Percentiles rank a stretch among this genome's conserved stretches.
Evolutionary conservation across 1,140 invertebrate genomes (phyloP).

Genomic region (Bemisia tabaci): DNA sequence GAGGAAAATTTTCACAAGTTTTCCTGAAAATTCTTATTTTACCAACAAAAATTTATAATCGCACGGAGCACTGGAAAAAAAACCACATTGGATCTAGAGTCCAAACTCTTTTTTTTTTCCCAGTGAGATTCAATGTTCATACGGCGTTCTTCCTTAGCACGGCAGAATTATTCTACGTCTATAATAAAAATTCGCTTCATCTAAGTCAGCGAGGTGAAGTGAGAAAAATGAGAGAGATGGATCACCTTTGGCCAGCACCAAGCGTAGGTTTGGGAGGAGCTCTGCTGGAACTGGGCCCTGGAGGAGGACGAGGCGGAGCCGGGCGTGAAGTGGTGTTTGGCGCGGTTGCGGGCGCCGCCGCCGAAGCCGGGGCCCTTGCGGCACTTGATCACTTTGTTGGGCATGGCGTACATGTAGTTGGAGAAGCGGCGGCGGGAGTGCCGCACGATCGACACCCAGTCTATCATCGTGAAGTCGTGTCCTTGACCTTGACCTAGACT

Average conservation of each 20-base stretch:
- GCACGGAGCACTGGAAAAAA: too few relatives aligned
- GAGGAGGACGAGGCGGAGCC: not conserved
- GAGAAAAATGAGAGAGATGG: not conserved
- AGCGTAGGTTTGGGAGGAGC: conserved; percentile 23
- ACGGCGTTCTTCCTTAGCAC: too few relatives aligned
- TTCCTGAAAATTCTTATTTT: too few relatives aligned
- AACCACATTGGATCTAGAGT: too few relatives aligned
- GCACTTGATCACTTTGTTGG: conserved; percentile 41
- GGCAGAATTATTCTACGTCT: too few relatives aligned
- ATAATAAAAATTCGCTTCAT: too few relatives aligned
- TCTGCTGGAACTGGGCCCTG: not conserved
- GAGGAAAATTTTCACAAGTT: too few relatives aligned
- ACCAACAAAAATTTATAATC: too few relatives aligned
- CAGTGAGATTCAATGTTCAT: too few relatives aligned
- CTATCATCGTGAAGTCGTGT: conserved; percentile 51
- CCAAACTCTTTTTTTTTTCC: too few relatives aligned
- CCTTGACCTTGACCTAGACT: too few relatives aligned
- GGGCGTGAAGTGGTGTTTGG: not conserved
- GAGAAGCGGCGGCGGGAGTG: conserved; percentile 55
- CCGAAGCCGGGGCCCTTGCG: conserved; percentile 29
- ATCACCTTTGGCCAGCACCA: conserved; percentile 26
- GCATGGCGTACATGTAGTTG: conserved; percentile 51
- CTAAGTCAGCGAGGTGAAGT: too few relatives aligned
- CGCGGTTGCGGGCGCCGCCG: not conserved
- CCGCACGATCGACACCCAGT: conserved; percentile 63